These are phyloP conservation scores for Microtus ochrogaster DNA, from an alignment of 2,113 vertebrate species.

Conservation along the genomic window DNA sequence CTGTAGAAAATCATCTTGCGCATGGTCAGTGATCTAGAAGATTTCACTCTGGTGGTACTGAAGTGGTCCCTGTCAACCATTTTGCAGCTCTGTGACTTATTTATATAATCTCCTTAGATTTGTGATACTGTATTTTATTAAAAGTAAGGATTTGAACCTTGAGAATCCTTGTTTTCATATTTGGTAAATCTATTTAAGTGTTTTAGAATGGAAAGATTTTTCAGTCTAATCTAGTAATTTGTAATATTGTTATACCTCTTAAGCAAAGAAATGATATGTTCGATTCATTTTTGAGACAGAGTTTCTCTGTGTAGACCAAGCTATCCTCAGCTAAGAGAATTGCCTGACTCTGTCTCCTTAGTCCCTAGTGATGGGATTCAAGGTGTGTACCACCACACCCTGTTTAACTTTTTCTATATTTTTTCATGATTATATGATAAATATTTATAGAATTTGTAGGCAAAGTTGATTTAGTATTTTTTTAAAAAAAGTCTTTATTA, in stretches of 20 bases:
- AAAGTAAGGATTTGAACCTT: conserved; percentile 44
- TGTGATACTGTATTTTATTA: neutral
- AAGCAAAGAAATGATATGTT: neutral
- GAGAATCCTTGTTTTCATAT: conserved; percentile 26
- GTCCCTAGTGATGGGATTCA: neutral
- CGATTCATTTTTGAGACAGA: neutral
- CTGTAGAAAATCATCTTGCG: conserved; percentile 13
- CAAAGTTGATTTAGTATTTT: conserved; percentile 39
- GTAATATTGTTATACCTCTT: conserved; percentile 6
- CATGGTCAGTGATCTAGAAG: conserved; percentile 9
- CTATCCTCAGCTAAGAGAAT: neutral
- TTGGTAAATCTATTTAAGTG: conserved; percentile 34
- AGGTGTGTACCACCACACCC: neutral
- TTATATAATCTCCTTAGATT: neutral
- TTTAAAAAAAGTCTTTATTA: conserved; percentile 4
- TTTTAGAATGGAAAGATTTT: conserved; percentile 49
- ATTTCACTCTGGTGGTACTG: neutral
- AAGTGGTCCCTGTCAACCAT: neutral
- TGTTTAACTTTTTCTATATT: conserved; percentile 14
- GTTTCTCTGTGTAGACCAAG: neutral
- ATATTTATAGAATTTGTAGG: conserved; percentile 18
- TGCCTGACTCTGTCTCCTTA: neutral
- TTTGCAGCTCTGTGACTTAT: neutral
- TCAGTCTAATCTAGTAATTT: conserved; percentile 39
- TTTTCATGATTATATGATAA: neutral